Evolutionary conservation across 2,113 vertebrate genomes (phyloP), one percentile per base, ranked within the genome.

Genomic region (Aythya baeri): DNA sequence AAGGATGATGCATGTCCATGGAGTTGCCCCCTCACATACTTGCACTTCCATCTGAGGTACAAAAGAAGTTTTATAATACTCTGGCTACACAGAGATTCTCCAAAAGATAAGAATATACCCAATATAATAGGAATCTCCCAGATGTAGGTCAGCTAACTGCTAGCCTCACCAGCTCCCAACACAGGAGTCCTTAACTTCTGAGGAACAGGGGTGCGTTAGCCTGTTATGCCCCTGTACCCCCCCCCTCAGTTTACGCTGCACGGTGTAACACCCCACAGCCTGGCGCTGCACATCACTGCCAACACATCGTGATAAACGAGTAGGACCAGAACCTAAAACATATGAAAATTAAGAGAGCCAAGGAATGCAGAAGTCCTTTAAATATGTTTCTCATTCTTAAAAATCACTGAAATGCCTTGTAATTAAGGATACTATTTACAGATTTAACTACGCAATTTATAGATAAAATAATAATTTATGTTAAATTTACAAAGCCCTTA

Each of bases 391-490:
- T 57, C 43, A 55, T 44, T 43, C 80, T 70, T 77, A 52, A 90
- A 94, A 93, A 59, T 31, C 21, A 43, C 67, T 65, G 22, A 94
- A 88, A 75, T 54, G 34, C 32, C 38, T 38, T 76, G 41, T 59
- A 80, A 50, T 68, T 78, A 85, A 85, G 76, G 8, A 22, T 3
- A 4, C 18, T 44, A 52, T 67, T 78, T 74, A 59, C 29, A 46
- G 74, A 58, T 72, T 29, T 66, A 78, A 70, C 43, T 13, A 26
- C 9, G 22, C 12, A 66, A 70, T 75, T 96, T 83, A 73, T 63
- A 21, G 20, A 94, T 73, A 76, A 95, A 82, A 62, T 12, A 63
- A 17, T 83, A 92, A 93, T 93, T 95, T 41, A 88, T 79, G 59
- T 82, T 84, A 88, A 91, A 89, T 84, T 93, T 80, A 74, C 36